These are phyloP conservation scores for Melanargia galathea DNA, from an alignment of 2,888 invertebrate species.

Conservation along the genomic window DNA sequence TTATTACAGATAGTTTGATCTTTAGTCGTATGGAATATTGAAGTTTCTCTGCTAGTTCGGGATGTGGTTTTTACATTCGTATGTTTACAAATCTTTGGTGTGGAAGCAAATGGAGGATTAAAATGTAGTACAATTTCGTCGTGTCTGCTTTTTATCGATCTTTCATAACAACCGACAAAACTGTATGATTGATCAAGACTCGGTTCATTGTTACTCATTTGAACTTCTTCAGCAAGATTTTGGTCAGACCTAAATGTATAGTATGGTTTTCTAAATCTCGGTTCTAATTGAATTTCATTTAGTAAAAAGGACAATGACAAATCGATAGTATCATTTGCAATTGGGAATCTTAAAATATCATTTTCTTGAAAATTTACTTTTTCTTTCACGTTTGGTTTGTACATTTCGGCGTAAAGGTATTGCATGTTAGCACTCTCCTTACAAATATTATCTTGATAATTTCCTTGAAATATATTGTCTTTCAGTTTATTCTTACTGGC, in stretches of 20 bases:
- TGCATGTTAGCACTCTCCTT: background rate
- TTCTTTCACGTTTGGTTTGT: background rate
- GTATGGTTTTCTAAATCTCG: background rate
- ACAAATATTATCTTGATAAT: background rate
- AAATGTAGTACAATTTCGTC: conserved; percentile 46
- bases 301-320: conserved; percentile 40
- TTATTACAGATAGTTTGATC: background rate
- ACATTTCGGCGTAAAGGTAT: background rate
- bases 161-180: background rate
- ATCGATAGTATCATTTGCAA: conserved; percentile 16
- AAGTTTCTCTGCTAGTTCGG: conserved; percentile 34
- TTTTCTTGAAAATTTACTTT: background rate
- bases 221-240: background rate
- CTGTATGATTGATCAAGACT: background rate
- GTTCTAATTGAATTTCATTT: conserved; percentile 12
- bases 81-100: conserved; percentile 50
- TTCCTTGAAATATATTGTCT: conserved; percentile 1
- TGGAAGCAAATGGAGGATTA: conserved; percentile 56
- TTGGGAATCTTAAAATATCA: background rate
- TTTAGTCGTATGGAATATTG: background rate
- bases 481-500: conserved; percentile 1
- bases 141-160: conserved; percentile 17
- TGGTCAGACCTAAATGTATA: background rate
- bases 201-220: background rate
- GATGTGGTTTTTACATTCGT: conserved; percentile 7